Percentiles rank a stretch among this genome's conserved stretches.
Conservation (phyloP, 2,888 invertebrate species). For the Parapristionchus giblindavisi region DNA sequence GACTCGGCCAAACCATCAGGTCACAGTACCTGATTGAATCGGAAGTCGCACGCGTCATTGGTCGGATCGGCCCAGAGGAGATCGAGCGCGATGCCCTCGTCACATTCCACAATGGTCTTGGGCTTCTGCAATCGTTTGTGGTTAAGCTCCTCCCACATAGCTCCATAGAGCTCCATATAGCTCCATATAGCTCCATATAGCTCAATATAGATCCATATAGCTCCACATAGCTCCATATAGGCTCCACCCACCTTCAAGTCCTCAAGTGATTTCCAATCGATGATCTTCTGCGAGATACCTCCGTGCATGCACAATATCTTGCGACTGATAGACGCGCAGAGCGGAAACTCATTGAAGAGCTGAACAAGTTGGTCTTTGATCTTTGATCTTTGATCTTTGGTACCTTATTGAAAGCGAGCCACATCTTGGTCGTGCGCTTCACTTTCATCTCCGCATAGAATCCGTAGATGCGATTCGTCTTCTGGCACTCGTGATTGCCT, state of each 20-base stretch:
- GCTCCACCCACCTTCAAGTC: conserved; percentile 52
- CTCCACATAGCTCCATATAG: no score
- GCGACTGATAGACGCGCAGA: conserved; percentile 52
- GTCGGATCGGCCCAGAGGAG: conserved; percentile 63
- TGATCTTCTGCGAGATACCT: conserved; percentile 59
- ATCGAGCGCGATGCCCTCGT: conserved; percentile 52
- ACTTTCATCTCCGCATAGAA: conserved; percentile 58
- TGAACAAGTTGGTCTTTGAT: no score
- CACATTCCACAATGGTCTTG: conserved; percentile 50
- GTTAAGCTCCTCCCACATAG: neutral
- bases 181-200: no score
- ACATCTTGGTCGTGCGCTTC: conserved; percentile 51
- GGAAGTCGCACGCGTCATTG: conserved; percentile 39
- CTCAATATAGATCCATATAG: no score
- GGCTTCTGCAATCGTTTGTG: conserved; percentile 53
- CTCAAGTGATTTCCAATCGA: conserved; percentile 46
- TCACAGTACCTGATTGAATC: conserved; percentile 38
- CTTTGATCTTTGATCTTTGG: neutral
- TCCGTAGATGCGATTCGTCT: conserved; percentile 57
- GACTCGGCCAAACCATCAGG: no score
- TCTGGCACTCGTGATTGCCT: conserved; percentile 62
- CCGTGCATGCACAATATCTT: conserved; percentile 62
- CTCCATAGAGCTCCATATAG: neutral
- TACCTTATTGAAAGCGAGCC: conserved; percentile 54
- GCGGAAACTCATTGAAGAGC: conserved; percentile 58